Evolutionary conservation across 2,113 vertebrate genomes (phyloP), one percentile per base, ranked within the genome.

Genomic region (Xenotilapia flavipinnis): DNA sequence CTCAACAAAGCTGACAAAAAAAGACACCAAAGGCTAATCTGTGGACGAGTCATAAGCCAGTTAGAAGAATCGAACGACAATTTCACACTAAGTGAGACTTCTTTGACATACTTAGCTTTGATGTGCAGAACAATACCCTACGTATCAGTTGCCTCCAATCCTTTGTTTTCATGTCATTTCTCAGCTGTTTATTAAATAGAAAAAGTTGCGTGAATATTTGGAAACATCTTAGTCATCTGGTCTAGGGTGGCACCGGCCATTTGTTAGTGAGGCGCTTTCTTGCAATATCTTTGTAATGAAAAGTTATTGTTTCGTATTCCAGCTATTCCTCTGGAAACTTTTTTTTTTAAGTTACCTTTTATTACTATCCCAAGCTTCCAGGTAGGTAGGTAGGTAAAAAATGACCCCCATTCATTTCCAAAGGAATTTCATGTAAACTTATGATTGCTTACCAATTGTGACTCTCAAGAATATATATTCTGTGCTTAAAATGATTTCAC

Each of bases 1-100:
- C 54, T 49, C 7, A 38, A 54, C 45, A 77, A 81, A 81, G 77
- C 60, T 23, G 79, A 88, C 54, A 68, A 83, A 23, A 87, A 81
- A 80, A 81, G 62, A 83, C 53, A 77, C 33, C 45, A 55, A 53
- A 75, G 82, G 45, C 87, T 91, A 84, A 89, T 91, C 91, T 84
- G 77, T 6, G 82, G 51, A 83, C 38, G 79, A 80, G 86, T 77
- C 62, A 5, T 90, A 87, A 92, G 83, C 91, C 81, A 33, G 87
- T 92, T 91, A 91, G 65, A 84, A 81, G 87, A 87, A 89, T 84
- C 36, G 31, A 82, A 86, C 42, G 13, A 47, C 55, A 53, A 92
- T 92, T 91, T 92, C 91, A 92, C 87, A 81, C 62, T 10, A 13
- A 88, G 83, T 84, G 51, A 65, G 81, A 81, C 73, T 70, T 90